A percentile compares a stretch with the other conserved stretches of the same genome.
phyloP scores from a whole-genome alignment of 2,888 invertebrate genomes.

The Eilema caniola region DNA sequence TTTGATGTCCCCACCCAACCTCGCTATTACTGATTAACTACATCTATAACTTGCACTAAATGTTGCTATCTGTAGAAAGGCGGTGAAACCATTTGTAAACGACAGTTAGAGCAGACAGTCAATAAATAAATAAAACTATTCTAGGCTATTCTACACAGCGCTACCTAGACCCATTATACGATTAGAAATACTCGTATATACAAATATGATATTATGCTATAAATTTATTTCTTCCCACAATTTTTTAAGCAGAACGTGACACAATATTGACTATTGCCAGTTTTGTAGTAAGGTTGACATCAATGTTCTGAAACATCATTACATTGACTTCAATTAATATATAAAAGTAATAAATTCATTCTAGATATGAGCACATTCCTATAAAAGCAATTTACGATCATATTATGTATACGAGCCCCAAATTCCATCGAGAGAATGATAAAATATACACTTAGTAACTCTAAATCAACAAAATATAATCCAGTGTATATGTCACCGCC shows the following conservation, averaged over 20 bases:
- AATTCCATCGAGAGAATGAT: no score
- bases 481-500: not conserved
- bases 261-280: no score
- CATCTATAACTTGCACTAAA: slow-evolving; percentile 43
- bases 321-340: not conserved
- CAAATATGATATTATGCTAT: no score
- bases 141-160: no score
- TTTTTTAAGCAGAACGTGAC: no score
- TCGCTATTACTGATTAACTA: slow-evolving; percentile 32
- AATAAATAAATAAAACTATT: not conserved
- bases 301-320: not conserved
- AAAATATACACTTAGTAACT: not conserved
- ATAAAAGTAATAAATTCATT: not conserved
- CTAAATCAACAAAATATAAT: not conserved
- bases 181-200: not conserved
- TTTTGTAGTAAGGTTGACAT: no score
- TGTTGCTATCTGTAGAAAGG: slow-evolving; percentile 22
- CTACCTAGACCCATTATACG: no score
- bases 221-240: no score
- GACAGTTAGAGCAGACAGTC: not conserved
- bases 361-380: not conserved
- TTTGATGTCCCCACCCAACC: slow-evolving; percentile 38
- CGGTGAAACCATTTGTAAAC: slow-evolving; percentile 18
- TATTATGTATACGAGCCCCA: not conserved
- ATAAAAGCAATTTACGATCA: no score